phyloP scores from a whole-genome alignment of 1,140 invertebrate genomes.

The Oryctes rhinoceros region DNA sequence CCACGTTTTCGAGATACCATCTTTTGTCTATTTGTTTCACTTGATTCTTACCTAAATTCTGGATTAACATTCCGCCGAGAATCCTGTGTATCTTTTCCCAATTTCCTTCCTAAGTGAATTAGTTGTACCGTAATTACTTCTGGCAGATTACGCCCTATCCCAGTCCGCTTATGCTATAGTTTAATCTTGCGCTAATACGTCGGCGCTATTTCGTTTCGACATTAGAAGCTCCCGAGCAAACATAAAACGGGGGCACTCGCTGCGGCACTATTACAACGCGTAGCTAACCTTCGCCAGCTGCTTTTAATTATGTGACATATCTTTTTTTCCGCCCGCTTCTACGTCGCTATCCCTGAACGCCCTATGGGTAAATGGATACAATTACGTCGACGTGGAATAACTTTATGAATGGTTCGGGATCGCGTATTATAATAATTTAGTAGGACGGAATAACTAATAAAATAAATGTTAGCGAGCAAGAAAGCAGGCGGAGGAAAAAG shows the following conservation, averaged over 20 bases:
- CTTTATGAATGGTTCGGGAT: conserved; percentile 28
- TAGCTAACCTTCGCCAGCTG: conserved; percentile 24
- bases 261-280: not conserved
- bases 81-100: conserved; percentile 16
- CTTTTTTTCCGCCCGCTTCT: conserved; percentile 14
- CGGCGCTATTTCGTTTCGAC: conserved; percentile 12
- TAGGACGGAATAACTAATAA: not conserved
- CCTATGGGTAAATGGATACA: not conserved
- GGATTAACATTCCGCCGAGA: not conserved
- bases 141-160: conserved; percentile 33
- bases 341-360: conserved; percentile 2
- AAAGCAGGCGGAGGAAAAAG: not conserved
- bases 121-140: conserved; percentile 29
- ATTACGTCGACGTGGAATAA: not conserved
- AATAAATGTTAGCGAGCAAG: not conserved
- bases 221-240: conserved; percentile 17
- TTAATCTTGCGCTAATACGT: conserved; percentile 35
- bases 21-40: not conserved
- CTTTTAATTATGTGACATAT: conserved; percentile 35
- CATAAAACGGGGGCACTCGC: conserved; percentile 15
- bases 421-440: conserved; percentile 4
- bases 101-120: conserved; percentile 9
- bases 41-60: not conserved
- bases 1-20: not conserved
- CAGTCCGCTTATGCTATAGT: conserved; percentile 13